A percentile compares a stretch with the other conserved stretches of the same genome.
phyloP scores from a whole-genome alignment of 2,113 vertebrate species.

The Anolis sagrei region DNA sequence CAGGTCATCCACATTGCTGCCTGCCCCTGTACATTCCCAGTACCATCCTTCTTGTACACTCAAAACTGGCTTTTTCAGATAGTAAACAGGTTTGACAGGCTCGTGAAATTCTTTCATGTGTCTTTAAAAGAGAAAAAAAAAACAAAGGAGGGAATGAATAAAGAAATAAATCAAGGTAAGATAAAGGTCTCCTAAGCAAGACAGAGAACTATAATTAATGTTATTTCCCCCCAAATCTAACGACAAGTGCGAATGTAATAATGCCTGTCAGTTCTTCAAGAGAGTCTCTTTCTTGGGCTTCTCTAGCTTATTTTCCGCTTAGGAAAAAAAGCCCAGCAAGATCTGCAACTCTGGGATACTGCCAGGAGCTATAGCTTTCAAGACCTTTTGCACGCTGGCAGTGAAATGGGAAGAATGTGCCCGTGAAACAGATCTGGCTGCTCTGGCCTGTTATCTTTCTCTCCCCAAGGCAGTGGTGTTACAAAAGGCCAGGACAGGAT shows the following conservation, averaged over 20 bases:
- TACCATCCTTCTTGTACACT: background rate
- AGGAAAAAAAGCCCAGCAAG: slow-evolving; percentile 54
- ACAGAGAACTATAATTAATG: background rate
- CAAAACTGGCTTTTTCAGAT: slow-evolving; percentile 25
- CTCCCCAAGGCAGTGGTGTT: slow-evolving; percentile 37
- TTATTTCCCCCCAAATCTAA: slow-evolving; percentile 47
- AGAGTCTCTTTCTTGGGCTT: slow-evolving; percentile 8
- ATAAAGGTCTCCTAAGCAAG: slow-evolving; percentile 41
- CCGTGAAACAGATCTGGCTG: slow-evolving; percentile 65
- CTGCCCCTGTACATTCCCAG: background rate
- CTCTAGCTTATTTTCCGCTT: slow-evolving; percentile 50
- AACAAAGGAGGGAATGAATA: background rate
- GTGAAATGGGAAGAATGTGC: slow-evolving; percentile 62
- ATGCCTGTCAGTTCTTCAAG: background rate
- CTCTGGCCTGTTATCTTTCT: slow-evolving; percentile 34
- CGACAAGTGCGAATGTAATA: slow-evolving; percentile 27
- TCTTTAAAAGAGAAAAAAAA: background rate
- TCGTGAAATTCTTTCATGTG: background rate
- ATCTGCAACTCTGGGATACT: slow-evolving; percentile 61
- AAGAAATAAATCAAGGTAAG: slow-evolving; percentile 29
- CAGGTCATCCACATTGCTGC: background rate
- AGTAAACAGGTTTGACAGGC: background rate
- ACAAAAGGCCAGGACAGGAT: slow-evolving; percentile 40
- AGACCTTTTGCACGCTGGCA: slow-evolving; percentile 59
- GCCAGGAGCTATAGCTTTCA: slow-evolving; percentile 70